Conservation (phyloP, 2,113 vertebrate species). For the Eretmochelys imbricata region DNA sequence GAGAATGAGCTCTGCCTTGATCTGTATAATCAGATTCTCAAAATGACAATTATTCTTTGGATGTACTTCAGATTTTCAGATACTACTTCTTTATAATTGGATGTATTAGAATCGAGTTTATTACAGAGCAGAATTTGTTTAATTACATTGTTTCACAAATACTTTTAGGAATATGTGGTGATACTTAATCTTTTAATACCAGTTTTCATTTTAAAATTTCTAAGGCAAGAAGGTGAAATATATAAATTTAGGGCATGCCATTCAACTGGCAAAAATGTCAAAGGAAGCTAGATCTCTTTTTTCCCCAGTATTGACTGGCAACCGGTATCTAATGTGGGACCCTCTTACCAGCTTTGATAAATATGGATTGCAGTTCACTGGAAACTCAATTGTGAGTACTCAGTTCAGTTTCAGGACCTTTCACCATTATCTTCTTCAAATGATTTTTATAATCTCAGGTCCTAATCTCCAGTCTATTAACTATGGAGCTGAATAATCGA, state of each 20-base stretch:
- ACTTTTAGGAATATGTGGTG: not conserved
- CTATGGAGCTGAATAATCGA: not conserved
- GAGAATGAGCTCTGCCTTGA: not conserved
- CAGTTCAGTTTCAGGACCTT: not conserved
- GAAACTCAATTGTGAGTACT: not conserved
- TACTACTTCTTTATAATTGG: not conserved
- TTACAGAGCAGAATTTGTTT: not conserved
- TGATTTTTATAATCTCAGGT: not conserved
- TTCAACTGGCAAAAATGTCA: not conserved
- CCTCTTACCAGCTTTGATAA: not conserved
- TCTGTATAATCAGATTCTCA: not conserved
- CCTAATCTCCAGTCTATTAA: not conserved
- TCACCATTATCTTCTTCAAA: not conserved
- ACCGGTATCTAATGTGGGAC: not conserved
- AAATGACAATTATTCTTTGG: not conserved
- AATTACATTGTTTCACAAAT: not conserved
- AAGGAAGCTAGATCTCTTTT: not conserved
- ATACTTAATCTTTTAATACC: not conserved
- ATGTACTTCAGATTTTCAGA: not conserved
- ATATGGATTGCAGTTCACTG: not conserved
- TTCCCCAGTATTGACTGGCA: not conserved
- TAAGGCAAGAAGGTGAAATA: not conserved
- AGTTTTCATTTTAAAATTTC: not conserved
- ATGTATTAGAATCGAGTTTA: not conserved
- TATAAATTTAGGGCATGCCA: not conserved